These are phyloP conservation scores for Pecten maximus DNA, from an alignment of 2,888 invertebrate genomes.

Conservation along the genomic window DNA sequence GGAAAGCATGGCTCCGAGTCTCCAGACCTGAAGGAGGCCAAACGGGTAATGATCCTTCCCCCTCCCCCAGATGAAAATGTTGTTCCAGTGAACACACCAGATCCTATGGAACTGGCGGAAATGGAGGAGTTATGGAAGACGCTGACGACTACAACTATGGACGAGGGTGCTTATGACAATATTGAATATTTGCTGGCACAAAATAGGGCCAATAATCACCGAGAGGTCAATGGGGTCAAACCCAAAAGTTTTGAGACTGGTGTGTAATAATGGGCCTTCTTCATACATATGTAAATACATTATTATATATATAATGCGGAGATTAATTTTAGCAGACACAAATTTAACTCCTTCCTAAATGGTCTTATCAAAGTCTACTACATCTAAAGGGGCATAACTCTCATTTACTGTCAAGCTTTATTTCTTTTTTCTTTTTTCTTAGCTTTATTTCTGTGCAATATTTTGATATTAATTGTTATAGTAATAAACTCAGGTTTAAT, in stretches of 20 bases:
- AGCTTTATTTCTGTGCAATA: not conserved
- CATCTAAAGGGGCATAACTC: not conserved
- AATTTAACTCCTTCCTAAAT: not conserved
- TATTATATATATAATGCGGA: not conserved
- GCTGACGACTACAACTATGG: constrained; percentile 50
- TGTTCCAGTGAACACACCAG: constrained; percentile 55
- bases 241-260: constrained; percentile 22
- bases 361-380: not conserved
- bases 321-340: not conserved
- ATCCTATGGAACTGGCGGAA: constrained; percentile 65
- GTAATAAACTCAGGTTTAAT: constrained; percentile 8
- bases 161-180: constrained; percentile 56
- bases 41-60: constrained; percentile 50
- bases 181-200: constrained; percentile 53
- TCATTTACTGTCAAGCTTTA: not conserved
- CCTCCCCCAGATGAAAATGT: constrained; percentile 40
- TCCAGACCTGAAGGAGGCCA: constrained; percentile 45
- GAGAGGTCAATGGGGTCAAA: constrained; percentile 28
- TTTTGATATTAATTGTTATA: not conserved
- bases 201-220: constrained; percentile 45
- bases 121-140: constrained; percentile 66
- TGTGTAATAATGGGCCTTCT: not conserved
- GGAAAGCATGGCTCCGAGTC: constrained; percentile 36
- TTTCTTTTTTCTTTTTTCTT: not conserved
- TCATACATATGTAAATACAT: constrained; percentile 1